Conservation (phyloP, 2,797 vertebrate species). For the Onychomys leucogaster region DNA sequence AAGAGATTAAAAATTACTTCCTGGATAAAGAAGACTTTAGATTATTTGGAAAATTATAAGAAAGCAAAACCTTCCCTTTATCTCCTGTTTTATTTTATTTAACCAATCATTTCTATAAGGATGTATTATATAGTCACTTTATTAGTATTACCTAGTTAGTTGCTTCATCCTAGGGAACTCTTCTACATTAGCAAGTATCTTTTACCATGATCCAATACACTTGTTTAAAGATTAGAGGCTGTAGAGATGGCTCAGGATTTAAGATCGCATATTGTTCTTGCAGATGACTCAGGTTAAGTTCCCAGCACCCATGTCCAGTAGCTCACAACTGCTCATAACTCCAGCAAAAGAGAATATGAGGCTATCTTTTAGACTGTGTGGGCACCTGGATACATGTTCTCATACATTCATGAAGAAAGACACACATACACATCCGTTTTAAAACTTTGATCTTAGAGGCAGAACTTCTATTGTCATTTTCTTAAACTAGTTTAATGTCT, state of each 20-base stretch:
- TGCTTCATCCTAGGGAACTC: not conserved
- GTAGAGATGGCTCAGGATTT: not conserved
- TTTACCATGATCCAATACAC: not conserved
- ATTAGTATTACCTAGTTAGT: slow-evolving; percentile 30
- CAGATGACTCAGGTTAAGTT: not conserved
- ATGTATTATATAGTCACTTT: not conserved
- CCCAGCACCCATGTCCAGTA: too few relatives aligned
- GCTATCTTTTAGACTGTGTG: too few relatives aligned
- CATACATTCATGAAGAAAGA: not conserved
- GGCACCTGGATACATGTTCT: not conserved
- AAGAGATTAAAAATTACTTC: not conserved
- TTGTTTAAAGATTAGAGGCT: not conserved
- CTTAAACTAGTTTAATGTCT: not conserved
- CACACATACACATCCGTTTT: not conserved
- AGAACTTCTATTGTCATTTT: not conserved
- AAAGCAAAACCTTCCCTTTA: not conserved
- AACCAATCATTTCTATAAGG: not conserved
- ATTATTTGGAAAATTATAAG: slow-evolving; percentile 21
- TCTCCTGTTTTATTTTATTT: not conserved
- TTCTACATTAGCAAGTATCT: not conserved
- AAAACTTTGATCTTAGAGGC: not conserved
- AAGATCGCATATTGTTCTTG: not conserved
- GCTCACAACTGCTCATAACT: not conserved
- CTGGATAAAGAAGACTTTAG: not conserved
- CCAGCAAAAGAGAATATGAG: not conserved